Percentiles rank a stretch among this genome's conserved stretches.
Evolutionary conservation across 2,797 vertebrate species (phyloP).

Genomic region (Champsocephalus gunnari): DNA sequence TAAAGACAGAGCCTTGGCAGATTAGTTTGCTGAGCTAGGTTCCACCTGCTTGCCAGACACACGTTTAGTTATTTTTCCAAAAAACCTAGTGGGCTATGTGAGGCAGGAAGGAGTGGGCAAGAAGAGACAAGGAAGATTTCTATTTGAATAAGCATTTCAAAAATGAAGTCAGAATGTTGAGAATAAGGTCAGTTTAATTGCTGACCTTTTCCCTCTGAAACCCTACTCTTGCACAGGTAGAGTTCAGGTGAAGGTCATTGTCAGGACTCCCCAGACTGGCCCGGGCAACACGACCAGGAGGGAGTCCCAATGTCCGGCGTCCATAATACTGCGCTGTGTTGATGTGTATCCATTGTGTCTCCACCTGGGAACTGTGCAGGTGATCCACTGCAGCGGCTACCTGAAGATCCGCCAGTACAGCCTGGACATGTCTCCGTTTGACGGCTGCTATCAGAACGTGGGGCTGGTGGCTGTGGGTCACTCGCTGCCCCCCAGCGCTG

Average conservation of each 20-base stretch:
- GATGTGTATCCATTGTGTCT: neutral
- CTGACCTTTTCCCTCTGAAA: neutral
- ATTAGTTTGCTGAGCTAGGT: neutral
- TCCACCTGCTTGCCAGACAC: neutral
- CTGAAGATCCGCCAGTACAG: constrained; percentile 97
- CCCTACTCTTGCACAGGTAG: neutral
- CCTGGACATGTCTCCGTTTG: constrained; percentile 96
- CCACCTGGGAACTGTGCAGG: constrained; percentile 75
- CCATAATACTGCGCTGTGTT: no score
- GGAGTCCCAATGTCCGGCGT: neutral
- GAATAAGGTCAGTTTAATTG: no score
- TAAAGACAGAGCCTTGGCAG: neutral
- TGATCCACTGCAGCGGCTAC: constrained; percentile 97
- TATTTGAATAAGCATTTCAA: no score
- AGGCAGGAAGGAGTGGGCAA: no score
- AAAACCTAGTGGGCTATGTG: no score
- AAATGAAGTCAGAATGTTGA: no score
- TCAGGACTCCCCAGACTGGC: neutral
- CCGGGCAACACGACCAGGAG: neutral
- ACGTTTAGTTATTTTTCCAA: neutral
- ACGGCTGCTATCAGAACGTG: constrained; percentile 97
- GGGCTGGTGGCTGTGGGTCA: constrained; percentile 96
- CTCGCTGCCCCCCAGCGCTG: constrained; percentile 93
- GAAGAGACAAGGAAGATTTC: no score
- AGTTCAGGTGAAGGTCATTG: neutral